Evolutionary conservation across 1,140 invertebrate species (phyloP).

Genomic region (Lepidurus arcticus): DNA sequence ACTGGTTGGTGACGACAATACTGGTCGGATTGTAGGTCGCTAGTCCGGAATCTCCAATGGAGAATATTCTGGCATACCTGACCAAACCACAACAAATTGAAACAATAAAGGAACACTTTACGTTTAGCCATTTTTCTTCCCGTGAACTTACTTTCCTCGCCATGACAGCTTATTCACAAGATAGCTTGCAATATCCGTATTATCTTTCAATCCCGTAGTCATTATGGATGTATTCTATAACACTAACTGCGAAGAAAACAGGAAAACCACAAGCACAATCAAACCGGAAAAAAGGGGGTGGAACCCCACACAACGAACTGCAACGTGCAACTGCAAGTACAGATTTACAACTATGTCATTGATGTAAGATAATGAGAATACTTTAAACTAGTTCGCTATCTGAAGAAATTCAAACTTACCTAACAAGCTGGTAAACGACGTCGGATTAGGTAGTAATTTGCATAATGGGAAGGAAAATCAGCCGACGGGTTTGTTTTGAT

Average conservation of each 20-base stretch:
- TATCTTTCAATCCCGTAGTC: background rate
- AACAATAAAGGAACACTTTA: background rate
- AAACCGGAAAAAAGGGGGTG: background rate
- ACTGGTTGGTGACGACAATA: conserved; percentile 94
- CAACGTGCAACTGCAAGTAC: background rate
- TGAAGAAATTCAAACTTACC: background rate
- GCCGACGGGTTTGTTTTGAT: background rate
- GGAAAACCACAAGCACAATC: conserved; percentile 13
- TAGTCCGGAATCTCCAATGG: conserved; percentile 88
- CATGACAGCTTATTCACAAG: conserved; percentile 5
- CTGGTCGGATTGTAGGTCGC: conserved; percentile 94
- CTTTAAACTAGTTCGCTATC: background rate
- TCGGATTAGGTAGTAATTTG: background rate
- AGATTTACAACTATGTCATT: background rate
- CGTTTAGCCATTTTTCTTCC: too few species aligned
- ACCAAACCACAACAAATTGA: conserved; percentile 38
- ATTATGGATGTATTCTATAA: background rate
- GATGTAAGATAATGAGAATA: background rate
- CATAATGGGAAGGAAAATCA: background rate
- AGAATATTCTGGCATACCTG: conserved; percentile 96
- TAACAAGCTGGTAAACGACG: background rate
- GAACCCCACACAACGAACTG: conserved; percentile 2
- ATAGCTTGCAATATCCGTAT: background rate
- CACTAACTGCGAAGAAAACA: background rate
- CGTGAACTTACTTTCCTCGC: background rate